Evolutionary conservation across 2,797 vertebrate species (phyloP), one percentile per base, ranked within the genome.

Genomic region (Pterois miles): DNA sequence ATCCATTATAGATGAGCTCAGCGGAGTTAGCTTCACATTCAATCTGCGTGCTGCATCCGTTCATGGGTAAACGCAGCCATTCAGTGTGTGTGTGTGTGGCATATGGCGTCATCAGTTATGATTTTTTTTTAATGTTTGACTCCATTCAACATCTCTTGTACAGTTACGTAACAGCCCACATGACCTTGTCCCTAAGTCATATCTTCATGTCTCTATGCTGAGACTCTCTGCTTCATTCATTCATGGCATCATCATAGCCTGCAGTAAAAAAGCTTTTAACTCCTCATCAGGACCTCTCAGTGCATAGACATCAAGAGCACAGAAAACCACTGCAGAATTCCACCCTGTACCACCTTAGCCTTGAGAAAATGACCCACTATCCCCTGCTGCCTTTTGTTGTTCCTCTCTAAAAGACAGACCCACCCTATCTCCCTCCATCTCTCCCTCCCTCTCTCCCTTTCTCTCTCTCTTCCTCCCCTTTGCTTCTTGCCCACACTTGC

Each of bases 1-100:
- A 88, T 93, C 62, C 70, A 90, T 92, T 86, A 89, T 91, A 72
- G 78, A 92, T 91, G 87, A 88, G 77, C 58, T 71, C 27, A 36
- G 66, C 56, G 64, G 67, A 85, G 48, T 50, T 71, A 56, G 65
- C 71, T 65, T 81, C 80, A 77, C 64, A 67, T 87, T 81, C 76
- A 83, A 29, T 89, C 88, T 75, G 81, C 69, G 48, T 64, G 4
- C 77, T 86, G 79, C 71, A 59, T 68, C 69, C 83, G 88, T 86
- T 89, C 82, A 86, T 74, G 72, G 58, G 73, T 81, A 73, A 85
- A 48, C 46, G 87, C 79, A 56, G 11, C 48, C 68, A 40, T 77
- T 77, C 76, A 71, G 33, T 20, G 43, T 38, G 48, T 53, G 22
- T 34, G 22, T 56, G 38, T 22, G 36, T 66, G 34, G 29, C 52